phyloP scores from a whole-genome alignment of 2,888 invertebrate species.

The Caenorhabditis sp. region DNA sequence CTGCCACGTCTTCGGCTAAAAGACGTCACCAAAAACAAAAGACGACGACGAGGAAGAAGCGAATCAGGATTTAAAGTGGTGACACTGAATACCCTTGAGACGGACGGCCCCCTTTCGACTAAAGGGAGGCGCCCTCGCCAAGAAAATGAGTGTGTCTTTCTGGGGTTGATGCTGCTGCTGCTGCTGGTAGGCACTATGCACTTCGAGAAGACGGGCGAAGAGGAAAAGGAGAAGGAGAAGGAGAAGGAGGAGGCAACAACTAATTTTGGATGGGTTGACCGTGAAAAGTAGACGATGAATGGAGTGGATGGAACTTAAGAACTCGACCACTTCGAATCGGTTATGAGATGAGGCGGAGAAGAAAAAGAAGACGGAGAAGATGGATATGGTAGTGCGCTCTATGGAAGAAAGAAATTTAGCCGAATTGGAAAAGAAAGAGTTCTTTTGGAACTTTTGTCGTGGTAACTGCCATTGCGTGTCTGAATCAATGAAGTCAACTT shows the following conservation, averaged over 20 bases:
- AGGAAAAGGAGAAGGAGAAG: no score
- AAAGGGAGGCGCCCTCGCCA: conserved; percentile 34
- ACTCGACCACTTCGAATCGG: not conserved
- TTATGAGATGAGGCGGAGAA: not conserved
- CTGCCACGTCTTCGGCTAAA: conserved; percentile 39
- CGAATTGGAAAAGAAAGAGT: no score
- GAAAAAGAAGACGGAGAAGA: no score
- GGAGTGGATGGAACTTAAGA: not conserved
- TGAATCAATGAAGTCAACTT: no score
- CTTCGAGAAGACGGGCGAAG: no score
- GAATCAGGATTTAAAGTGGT: conserved; percentile 60
- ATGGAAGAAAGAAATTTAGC: no score
- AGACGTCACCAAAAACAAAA: conserved; percentile 45
- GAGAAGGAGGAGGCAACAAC: conserved; percentile 30
- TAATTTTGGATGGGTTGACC: conserved; percentile 53
- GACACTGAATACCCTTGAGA: conserved; percentile 64
- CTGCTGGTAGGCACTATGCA: conserved; percentile 37
- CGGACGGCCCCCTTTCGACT: conserved; percentile 15
- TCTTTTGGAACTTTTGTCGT: no score
- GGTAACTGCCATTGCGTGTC: no score
- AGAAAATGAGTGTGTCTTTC: conserved; percentile 49
- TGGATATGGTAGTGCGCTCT: no score
- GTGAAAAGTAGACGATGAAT: conserved; percentile 36
- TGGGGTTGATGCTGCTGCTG: conserved; percentile 39
- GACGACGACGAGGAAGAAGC: conserved; percentile 33